Evolutionary conservation across 2,113 vertebrate species (phyloP).

Genomic region (Phalacrocorax aristotelis): DNA sequence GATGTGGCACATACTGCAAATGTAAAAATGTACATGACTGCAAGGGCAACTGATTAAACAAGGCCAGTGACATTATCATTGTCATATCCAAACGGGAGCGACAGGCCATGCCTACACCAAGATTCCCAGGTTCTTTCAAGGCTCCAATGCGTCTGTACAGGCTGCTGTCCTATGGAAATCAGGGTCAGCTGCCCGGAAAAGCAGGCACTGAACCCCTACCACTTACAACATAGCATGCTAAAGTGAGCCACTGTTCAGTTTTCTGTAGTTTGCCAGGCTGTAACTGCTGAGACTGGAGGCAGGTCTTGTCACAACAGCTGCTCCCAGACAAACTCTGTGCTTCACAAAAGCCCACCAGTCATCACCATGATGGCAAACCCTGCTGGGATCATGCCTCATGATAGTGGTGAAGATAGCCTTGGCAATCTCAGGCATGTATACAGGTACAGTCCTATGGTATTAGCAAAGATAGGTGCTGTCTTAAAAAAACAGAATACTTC

Average conservation of each 20-base stretch:
- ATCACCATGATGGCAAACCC: neutral
- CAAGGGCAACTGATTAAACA: constrained; percentile 1
- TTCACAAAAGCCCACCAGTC: neutral
- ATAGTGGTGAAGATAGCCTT: neutral
- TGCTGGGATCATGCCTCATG: neutral
- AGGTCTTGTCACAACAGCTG: neutral
- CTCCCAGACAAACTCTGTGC: neutral
- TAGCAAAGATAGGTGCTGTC: neutral
- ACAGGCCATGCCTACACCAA: neutral
- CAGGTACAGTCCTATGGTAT: neutral
- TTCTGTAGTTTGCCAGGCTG: neutral
- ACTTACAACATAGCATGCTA: neutral
- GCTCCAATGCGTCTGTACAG: neutral
- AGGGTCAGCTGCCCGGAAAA: neutral
- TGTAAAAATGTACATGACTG: neutral
- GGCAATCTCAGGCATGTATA: neutral
- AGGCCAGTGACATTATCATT: neutral
- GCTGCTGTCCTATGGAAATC: neutral
- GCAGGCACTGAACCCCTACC: neutral
- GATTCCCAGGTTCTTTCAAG: neutral
- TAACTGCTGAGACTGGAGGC: neutral
- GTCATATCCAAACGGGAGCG: neutral
- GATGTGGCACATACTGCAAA: neutral
- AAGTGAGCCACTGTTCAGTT: neutral
- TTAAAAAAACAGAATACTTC: neutral